A percentile compares a stretch with the other conserved stretches of the same genome.
These are phyloP conservation scores for Porites evermanni DNA, from an alignment of 92 coral and sea anemone genomes.

Conservation along the genomic window DNA sequence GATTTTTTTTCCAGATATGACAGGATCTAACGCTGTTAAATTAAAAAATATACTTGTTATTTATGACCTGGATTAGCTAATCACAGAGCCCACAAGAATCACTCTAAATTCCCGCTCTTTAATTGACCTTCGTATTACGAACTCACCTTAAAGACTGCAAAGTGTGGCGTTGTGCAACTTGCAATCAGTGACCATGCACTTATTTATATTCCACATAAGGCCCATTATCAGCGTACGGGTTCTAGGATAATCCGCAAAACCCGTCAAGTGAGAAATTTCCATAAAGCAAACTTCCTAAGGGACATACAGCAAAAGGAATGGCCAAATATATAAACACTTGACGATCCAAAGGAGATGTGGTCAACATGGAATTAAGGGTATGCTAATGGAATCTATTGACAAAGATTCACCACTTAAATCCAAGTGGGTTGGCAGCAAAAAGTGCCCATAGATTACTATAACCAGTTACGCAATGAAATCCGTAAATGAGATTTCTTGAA, in stretches of 20 bases:
- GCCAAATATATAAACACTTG: conserved; percentile 5
- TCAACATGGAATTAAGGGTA: conserved; percentile 1
- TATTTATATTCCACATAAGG: conserved; percentile 22
- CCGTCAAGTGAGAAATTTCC: conserved; percentile 29
- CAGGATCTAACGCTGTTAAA: not conserved
- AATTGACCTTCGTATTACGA: no score
- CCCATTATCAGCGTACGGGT: conserved; percentile 11
- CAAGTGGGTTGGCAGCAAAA: not conserved
- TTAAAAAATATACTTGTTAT: not conserved
- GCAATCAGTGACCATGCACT: conserved; percentile 9
- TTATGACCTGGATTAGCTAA: not conserved
- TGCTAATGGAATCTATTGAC: not conserved
- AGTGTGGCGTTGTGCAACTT: not conserved
- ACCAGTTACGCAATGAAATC: not conserved
- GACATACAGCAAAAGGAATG: conserved; percentile 31
- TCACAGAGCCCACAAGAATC: conserved; percentile 10
- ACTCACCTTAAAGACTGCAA: not conserved
- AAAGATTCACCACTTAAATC: conserved; percentile 24
- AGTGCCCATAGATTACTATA: not conserved
- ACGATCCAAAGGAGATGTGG: conserved; percentile 49
- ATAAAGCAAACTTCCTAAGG: conserved; percentile 2
- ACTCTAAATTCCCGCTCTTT: not conserved
- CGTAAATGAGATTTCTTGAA: conserved; percentile 22
- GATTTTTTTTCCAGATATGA: not conserved
- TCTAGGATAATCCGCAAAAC: conserved; percentile 12